Base-by-base conservation (phyloP, 2,888 invertebrate genomes). In the Antitype chi region DNA sequence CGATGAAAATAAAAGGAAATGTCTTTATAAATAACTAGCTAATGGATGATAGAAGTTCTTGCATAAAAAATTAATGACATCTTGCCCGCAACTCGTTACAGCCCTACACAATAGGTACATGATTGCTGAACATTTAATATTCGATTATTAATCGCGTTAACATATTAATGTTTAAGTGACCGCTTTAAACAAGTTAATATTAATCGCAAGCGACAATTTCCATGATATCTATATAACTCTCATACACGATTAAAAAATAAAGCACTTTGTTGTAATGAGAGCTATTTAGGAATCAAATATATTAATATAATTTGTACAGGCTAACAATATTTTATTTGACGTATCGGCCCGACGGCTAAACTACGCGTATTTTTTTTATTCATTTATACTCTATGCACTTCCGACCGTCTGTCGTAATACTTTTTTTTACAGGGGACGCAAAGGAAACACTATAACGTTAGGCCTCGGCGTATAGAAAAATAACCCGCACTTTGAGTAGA, bases 241-340 rank as follows among this genome's bases (percentile, higher is more conserved):
- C 93, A 91, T 89, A 88, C 87, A 86, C 86, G 76, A 88, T 91
- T 89, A 91, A 94, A 94, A 88, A 93, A 94, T 94, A 94, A 94
- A 93, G 93, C 94, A 93, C 93, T 94, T 93, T 90, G 87, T 91
- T 91, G 90, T 91, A 89, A 91, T 89, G 93, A 93, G 94, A 94
- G 93, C 92, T 92, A 92, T 88, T 89, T 91, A 91, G 92, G 92
- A 88, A 91, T 92, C 90, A 91, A 93, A 93, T 93, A 94, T 93
- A 93, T 93, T 92, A 93, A 92, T 93, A 92, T 92, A 92, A 92
- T 94, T 94, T 94, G 93, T 94, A 94, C 93, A 93, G 92, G 92
- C 94, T 92, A 93, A 93, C 82, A 88, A 85, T 87, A 86, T 90
- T 87, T 86, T 85, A 83, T 87, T 76, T 86, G 80, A 84, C 74